Base-by-base conservation (phyloP, 2,113 vertebrate species). In the Dasypus novemcinctus region DNA sequence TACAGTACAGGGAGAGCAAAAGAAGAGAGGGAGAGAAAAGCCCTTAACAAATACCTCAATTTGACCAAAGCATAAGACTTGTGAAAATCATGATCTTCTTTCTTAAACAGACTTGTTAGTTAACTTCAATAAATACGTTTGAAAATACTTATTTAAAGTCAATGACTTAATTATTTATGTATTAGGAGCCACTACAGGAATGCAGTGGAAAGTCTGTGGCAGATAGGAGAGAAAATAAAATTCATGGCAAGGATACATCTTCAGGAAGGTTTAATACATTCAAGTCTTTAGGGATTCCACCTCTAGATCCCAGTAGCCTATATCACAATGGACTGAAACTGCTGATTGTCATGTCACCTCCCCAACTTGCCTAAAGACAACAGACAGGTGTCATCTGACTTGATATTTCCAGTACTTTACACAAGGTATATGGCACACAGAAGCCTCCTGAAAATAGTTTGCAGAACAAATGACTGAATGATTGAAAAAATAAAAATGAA, bases 401-500 rank as follows among this genome's bases (percentile, higher is more conserved):
- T 68, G 66, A 21, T 7, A 57, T 31, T 59, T 52, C 75, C 20
- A 54, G 41, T 59, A 29, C 29, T 15, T 38, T 66, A 41, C 14
- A 89, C 21, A 61, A 2, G 4, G 21, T 23, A 5, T 31, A 1
- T 38, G 21, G 49, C n/a, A 82, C 20, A 82, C 2, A 92, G 59
- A 89, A 72, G 25, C 27, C 54, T 87, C 93, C 80, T 88, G 27
- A 57, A 93, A 95, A 84, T 72, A 72, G 23, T 74, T 71, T 81
- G 41, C 29, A 76, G 9, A 83, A 85, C 31, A 12, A 83, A 83
- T 84, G 18, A 72, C 0, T 95, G 46, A 78, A 72, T 25, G 23
- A 57, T 1, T 95, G 43, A 83, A 74, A n/a, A 84, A 71, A 74
- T 38, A 4, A 93, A 93, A 81, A 10, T 69, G 4, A 94, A 64